These are phyloP conservation scores for Psix sp. DNA, from an alignment of 1,140 invertebrate species.

Conservation along the genomic window DNA sequence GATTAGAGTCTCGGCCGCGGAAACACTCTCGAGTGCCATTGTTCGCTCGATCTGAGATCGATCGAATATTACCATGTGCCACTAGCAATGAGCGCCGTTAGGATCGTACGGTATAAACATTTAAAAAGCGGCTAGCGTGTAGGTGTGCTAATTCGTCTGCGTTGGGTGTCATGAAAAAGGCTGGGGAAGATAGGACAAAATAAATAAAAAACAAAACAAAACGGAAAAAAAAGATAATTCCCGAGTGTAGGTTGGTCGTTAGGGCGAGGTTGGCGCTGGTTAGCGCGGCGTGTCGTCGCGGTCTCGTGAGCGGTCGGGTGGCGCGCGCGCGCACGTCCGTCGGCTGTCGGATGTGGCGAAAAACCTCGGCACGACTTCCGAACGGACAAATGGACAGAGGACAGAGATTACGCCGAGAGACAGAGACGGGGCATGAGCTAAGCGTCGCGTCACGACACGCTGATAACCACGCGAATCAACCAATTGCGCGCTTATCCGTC, in stretches of 20 bases:
- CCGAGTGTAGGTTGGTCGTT: not conserved
- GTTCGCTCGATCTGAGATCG: conserved; percentile 65
- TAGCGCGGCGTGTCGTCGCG: not conserved
- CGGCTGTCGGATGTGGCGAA: not conserved
- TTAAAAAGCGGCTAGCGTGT: conserved; percentile 52
- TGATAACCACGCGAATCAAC: not conserved
- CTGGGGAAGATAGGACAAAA: not conserved
- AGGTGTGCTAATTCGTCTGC: conserved; percentile 7
- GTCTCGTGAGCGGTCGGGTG: not conserved
- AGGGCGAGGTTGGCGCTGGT: not conserved
- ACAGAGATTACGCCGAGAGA: conserved; percentile 4
- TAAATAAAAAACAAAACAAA: not conserved
- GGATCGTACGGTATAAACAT: conserved; percentile 69
- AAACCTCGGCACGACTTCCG: conserved; percentile 27
- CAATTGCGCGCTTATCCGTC: conserved; percentile 4
- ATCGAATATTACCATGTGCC: conserved; percentile 67
- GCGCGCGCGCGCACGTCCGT: conserved; percentile 8
- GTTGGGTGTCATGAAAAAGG: conserved; percentile 12
- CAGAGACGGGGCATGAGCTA: conserved; percentile 1
- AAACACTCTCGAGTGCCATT: conserved; percentile 77
- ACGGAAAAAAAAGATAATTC: not conserved
- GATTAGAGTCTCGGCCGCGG: conserved; percentile 75
- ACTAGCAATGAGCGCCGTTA: conserved; percentile 65
- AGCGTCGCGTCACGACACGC: not conserved
- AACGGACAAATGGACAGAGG: not conserved